Evolutionary conservation across 2,797 vertebrate species (phyloP).

Genomic region (Emydoidea blandingii): DNA sequence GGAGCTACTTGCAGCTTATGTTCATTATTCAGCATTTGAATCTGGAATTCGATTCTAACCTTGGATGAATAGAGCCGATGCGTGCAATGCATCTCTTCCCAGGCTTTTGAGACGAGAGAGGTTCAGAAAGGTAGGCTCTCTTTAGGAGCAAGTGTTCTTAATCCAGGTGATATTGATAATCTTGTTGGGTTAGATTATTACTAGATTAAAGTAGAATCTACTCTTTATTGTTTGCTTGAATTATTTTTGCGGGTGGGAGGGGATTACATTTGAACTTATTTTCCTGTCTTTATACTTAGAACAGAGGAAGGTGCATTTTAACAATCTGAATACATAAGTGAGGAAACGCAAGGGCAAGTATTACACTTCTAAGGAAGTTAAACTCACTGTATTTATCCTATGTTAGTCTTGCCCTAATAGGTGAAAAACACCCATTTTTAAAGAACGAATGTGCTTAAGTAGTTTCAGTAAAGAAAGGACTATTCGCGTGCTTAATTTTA

Average conservation of each 20-base stretch:
- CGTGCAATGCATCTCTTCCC: background rate
- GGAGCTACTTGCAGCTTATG: background rate
- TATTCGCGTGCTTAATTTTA: rapidly evolving
- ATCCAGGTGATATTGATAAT: background rate
- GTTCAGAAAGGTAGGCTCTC: background rate
- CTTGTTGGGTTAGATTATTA: background rate
- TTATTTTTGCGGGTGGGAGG: too few relatives aligned
- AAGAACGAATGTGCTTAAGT: background rate
- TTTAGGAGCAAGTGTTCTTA: background rate
- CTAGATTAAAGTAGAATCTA: background rate
- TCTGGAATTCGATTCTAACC: background rate
- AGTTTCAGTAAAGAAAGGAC: rapidly evolving
- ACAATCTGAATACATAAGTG: background rate
- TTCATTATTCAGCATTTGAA: background rate
- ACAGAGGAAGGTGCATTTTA: background rate
- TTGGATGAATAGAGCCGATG: background rate
- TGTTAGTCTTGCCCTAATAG: background rate
- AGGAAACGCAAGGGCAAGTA: background rate
- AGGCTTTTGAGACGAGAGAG: background rate
- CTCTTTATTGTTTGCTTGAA: background rate
- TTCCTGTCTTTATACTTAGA: background rate
- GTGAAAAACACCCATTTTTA: background rate
- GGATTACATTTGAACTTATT: background rate
- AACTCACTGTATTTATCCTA: background rate
- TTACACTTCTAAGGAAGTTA: background rate